These are phyloP conservation scores for Globodera ellingtonae DNA, from an alignment of 1,140 invertebrate genomes.

Conservation along the genomic window DNA sequence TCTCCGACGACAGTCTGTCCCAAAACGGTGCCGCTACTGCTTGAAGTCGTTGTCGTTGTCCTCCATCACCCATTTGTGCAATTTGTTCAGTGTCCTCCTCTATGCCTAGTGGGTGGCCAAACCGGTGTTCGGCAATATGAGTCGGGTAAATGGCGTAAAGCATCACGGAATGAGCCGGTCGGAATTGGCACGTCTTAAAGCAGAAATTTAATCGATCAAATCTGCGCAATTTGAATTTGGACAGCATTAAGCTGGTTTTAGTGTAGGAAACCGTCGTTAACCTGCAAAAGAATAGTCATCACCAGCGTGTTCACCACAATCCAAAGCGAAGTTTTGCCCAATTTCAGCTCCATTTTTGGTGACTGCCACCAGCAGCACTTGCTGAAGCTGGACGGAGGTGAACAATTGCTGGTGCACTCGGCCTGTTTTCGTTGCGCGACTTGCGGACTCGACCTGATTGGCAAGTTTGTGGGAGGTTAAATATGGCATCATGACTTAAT, in stretches of 20 bases:
- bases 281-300: neutral
- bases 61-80: too few species aligned
- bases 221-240: too few species aligned
- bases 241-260: too few species aligned
- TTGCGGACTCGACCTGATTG: slow-evolving; percentile 22
- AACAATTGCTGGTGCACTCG: slow-evolving; percentile 22
- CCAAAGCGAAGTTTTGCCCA: neutral
- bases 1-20: neutral
- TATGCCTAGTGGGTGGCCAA: too few species aligned
- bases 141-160: slow-evolving; percentile 1
- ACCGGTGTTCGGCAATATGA: neutral
- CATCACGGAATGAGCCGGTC: neutral
- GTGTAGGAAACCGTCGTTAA: neutral
- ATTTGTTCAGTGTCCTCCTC: too few species aligned
- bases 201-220: too few species aligned
- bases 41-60: too few species aligned
- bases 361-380: neutral
- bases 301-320: neutral
- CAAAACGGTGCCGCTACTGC: neutral
- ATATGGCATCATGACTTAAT: too few species aligned
- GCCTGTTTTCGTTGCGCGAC: slow-evolving; percentile 29
- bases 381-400: slow-evolving; percentile 2
- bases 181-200: too few species aligned
- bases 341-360: slow-evolving; percentile 5
- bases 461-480: neutral